Percentiles rank a stretch among this genome's conserved stretches.
Conservation (phyloP, 35 echinoderm and acorn worm species). For the Amphiura filiformis region DNA sequence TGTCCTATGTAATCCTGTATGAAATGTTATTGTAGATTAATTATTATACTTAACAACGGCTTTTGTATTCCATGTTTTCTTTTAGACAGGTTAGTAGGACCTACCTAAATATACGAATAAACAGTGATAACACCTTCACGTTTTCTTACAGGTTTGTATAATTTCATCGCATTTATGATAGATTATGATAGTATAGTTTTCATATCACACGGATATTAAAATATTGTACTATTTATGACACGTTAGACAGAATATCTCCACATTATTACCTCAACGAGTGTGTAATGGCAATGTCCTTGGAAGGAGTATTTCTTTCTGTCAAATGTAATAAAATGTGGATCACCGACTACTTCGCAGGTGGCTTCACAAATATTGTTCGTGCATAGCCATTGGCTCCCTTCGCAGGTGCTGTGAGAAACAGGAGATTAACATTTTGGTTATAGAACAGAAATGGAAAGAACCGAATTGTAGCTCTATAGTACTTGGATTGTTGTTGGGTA, state of each 20-base stretch:
- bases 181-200: too few relatives aligned
- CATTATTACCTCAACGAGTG: slow-evolving; percentile 70
- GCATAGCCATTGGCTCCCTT: slow-evolving; percentile 59
- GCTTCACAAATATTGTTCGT: slow-evolving; percentile 58
- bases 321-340: slow-evolving; percentile 92
- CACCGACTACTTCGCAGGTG: slow-evolving; percentile 78
- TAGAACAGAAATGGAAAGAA: too few relatives aligned
- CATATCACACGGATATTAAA: too few relatives aligned
- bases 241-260: background rate
- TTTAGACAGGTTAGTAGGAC: background rate
- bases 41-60: too few relatives aligned
- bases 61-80: background rate
- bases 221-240: too few relatives aligned
- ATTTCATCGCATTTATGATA: too few relatives aligned
- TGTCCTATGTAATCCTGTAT: slow-evolving; percentile 74
- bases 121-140: too few relatives aligned
- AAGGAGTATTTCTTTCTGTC: slow-evolving; percentile 93
- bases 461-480: too few relatives aligned
- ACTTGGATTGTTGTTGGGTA: too few relatives aligned
- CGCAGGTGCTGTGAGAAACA: slow-evolving; percentile 70
- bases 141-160: too few relatives aligned
- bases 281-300: slow-evolving; percentile 82
- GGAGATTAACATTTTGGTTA: too few relatives aligned
- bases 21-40: background rate
- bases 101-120: background rate